phyloP scores from a whole-genome alignment of 1,140 invertebrate species.

The Drosophila grimshawi region DNA sequence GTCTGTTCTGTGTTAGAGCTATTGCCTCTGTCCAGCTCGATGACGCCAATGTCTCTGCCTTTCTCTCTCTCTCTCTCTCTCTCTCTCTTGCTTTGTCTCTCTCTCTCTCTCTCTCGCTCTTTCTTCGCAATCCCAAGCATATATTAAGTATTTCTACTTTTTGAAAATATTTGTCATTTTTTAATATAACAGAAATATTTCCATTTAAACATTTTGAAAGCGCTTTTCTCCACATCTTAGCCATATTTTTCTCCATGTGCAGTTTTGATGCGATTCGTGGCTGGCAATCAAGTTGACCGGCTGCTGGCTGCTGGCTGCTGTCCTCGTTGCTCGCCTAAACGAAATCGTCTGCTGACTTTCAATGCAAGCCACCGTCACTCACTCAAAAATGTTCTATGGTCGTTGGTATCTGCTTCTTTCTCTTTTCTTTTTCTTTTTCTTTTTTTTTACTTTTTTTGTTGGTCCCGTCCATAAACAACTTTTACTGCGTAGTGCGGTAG shows the following conservation, averaged over 20 bases:
- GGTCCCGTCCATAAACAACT: constrained; percentile 71
- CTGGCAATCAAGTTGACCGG: constrained; percentile 50
- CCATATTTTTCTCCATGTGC: not conserved
- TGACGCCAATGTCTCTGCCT: no score
- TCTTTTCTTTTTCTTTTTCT: constrained; percentile 49
- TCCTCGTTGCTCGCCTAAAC: constrained; percentile 63
- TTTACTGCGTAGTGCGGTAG: constrained; percentile 81
- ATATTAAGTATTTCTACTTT: no score
- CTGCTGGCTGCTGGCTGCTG: constrained; percentile 3
- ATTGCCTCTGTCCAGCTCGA: no score
- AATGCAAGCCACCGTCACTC: constrained; percentile 57
- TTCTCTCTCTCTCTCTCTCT: no score
- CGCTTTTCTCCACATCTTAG: not conserved
- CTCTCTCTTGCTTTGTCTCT: no score
- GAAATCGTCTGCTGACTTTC: constrained; percentile 76
- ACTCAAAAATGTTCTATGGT: constrained; percentile 69
- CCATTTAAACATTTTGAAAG: not conserved
- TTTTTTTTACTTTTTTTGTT: constrained; percentile 29
- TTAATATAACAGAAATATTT: no score
- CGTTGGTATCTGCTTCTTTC: constrained; percentile 44
- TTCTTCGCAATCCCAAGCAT: no score
- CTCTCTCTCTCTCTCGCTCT: no score
- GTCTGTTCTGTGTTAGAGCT: no score
- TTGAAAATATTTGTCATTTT: no score
- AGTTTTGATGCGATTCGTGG: constrained; percentile 21